phyloP scores from a whole-genome alignment of 2,888 invertebrate species.

The Xestoiulus laeticollis region DNA sequence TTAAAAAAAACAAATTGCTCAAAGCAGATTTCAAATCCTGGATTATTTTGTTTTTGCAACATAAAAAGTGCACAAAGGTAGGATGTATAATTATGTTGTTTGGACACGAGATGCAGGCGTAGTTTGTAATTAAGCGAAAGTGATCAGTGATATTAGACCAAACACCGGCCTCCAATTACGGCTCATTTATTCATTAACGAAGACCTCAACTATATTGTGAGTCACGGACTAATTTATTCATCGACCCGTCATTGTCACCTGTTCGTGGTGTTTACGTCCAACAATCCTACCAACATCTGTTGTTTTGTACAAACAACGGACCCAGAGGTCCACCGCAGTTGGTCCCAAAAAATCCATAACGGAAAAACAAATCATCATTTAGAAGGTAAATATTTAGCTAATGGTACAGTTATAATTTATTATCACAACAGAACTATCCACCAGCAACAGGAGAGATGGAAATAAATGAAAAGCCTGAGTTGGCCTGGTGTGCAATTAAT shows the following conservation, averaged over 20 bases:
- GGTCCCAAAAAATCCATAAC: not conserved
- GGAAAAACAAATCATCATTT: conserved; percentile 16
- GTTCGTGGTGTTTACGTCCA: conserved; percentile 3
- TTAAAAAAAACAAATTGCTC: no score
- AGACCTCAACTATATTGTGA: not conserved
- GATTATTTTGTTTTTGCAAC: no score
- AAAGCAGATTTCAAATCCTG: no score
- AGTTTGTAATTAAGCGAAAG: not conserved
- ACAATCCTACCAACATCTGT: not conserved
- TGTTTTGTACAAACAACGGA: not conserved
- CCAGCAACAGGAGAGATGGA: conserved; percentile 4
- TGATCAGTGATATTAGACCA: not conserved
- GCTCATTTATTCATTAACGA: not conserved
- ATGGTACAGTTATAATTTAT: not conserved
- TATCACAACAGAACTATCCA: not conserved
- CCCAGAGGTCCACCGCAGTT: not conserved
- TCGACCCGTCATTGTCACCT: not conserved
- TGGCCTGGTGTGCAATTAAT: not conserved
- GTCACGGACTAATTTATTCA: not conserved
- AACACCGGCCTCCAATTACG: not conserved
- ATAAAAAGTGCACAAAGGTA: no score
- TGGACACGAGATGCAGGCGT: not conserved
- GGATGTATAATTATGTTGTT: no score
- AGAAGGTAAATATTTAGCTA: conserved; percentile 1
- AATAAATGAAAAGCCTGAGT: not conserved